phyloP scores from a whole-genome alignment of 2,113 vertebrate genomes.

The Epinephelus fuscoguttatus region DNA sequence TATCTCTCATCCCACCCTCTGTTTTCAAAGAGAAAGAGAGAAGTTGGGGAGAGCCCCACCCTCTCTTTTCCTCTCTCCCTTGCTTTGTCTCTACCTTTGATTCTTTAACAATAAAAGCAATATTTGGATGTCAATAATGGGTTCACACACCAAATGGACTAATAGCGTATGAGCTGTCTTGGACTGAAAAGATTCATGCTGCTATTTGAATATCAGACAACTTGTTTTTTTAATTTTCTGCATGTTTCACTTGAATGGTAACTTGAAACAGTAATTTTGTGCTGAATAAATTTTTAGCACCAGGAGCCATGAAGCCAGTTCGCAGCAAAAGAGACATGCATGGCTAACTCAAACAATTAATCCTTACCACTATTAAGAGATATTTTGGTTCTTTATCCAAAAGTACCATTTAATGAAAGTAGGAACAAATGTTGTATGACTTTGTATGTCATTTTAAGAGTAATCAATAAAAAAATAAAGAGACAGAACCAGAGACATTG shows the following conservation, averaged over 20 bases:
- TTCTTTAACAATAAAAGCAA: neutral
- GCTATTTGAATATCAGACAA: neutral
- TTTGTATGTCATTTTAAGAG: too few species aligned
- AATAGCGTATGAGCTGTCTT: neutral
- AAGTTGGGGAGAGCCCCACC: constrained; percentile 17
- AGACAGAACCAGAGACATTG: neutral
- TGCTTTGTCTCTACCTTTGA: neutral
- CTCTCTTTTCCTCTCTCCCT: constrained; percentile 4
- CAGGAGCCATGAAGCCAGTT: neutral
- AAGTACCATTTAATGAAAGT: neutral
- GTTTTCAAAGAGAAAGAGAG: constrained; percentile 13
- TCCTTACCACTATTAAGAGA: neutral
- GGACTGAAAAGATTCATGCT: neutral
- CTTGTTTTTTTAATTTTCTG: neutral
- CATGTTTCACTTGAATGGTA: constrained; percentile 1
- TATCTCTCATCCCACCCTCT: constrained; percentile 49
- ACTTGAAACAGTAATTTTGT: constrained; percentile 7
- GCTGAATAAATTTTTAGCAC: neutral
- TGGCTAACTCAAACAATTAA: neutral
- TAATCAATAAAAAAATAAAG: neutral
- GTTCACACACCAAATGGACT: neutral
- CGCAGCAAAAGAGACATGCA: neutral
- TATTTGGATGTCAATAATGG: constrained; percentile 2
- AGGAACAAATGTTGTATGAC: neutral
- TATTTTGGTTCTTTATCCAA: neutral